These are phyloP conservation scores for Xiphydria camelus DNA, from an alignment of 2,888 invertebrate genomes.

Conservation along the genomic window DNA sequence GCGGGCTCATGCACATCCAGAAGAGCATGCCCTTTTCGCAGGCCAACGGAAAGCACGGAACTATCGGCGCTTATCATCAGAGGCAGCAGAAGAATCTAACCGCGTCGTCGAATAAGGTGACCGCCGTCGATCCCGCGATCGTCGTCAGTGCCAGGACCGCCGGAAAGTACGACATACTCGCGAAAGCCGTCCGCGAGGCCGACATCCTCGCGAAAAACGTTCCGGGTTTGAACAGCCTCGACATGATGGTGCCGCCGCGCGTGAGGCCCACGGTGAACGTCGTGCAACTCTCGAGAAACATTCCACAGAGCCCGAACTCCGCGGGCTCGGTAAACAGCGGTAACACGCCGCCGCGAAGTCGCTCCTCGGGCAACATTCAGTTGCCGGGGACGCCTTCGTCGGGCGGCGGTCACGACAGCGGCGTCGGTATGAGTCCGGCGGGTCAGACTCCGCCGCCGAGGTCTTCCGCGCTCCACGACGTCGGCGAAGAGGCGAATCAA, in stretches of 20 bases:
- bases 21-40: constrained; percentile 47
- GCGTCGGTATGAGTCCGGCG: constrained; percentile 55
- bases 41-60: constrained; percentile 40
- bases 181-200: constrained; percentile 46
- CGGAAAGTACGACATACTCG: constrained; percentile 45
- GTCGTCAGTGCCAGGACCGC: constrained; percentile 36
- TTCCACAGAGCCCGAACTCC: constrained; percentile 51
- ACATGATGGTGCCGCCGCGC: constrained; percentile 64
- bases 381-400: constrained; percentile 54
- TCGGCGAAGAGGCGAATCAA: constrained; percentile 52
- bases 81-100: constrained; percentile 26
- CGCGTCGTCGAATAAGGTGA: constrained; percentile 20
- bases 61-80: constrained; percentile 41
- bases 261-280: constrained; percentile 62
- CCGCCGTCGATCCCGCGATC: constrained; percentile 22
- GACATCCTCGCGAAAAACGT: constrained; percentile 59
- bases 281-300: constrained; percentile 62
- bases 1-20: constrained; percentile 48
- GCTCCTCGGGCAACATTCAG: constrained; percentile 46
- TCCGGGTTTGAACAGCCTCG: constrained; percentile 64
- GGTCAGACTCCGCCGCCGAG: constrained; percentile 53
- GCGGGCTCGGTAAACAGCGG: constrained; percentile 48
- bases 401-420: constrained; percentile 54
- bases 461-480: constrained; percentile 46
- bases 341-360: constrained; percentile 49